These are phyloP conservation scores for Xenops minutus DNA, from an alignment of 2,797 vertebrate species.

Conservation along the genomic window DNA sequence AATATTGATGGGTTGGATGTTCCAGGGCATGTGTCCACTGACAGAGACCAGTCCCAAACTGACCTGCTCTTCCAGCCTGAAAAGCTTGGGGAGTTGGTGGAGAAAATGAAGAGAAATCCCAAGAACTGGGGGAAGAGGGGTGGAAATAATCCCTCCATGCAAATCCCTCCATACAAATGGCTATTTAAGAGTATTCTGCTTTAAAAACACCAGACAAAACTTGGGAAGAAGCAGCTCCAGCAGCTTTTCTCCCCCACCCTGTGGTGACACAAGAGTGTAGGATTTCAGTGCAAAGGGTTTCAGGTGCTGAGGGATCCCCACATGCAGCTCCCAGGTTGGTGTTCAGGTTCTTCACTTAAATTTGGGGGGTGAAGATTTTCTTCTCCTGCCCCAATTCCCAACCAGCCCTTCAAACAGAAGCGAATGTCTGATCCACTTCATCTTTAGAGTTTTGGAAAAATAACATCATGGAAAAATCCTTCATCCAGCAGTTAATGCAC, in stretches of 20 bases:
- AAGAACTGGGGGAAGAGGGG: background rate
- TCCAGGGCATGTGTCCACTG: background rate
- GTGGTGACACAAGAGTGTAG: background rate
- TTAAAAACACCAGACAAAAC: background rate
- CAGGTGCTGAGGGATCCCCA: background rate
- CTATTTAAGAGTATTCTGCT: background rate
- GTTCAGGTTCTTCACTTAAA: background rate
- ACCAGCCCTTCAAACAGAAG: background rate
- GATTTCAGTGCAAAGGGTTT: background rate
- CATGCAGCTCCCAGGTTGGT: rapidly evolving
- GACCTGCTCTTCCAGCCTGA: background rate
- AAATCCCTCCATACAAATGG: rapidly evolving
- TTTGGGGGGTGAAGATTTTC: background rate
- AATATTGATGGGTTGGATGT: background rate
- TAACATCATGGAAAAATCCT: background rate
- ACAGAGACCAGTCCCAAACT: background rate
- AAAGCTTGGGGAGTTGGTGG: background rate
- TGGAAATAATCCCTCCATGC: rapidly evolving
- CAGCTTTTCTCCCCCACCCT: background rate
- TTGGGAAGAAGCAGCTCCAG: background rate
- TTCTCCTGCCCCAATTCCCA: background rate
- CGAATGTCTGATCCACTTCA: rapidly evolving
- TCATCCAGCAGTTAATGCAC: background rate
- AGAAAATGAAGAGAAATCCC: background rate
- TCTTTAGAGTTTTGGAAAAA: background rate